These are phyloP conservation scores for Cheilosia urbana DNA, from an alignment of 2,888 invertebrate genomes.

Conservation along the genomic window DNA sequence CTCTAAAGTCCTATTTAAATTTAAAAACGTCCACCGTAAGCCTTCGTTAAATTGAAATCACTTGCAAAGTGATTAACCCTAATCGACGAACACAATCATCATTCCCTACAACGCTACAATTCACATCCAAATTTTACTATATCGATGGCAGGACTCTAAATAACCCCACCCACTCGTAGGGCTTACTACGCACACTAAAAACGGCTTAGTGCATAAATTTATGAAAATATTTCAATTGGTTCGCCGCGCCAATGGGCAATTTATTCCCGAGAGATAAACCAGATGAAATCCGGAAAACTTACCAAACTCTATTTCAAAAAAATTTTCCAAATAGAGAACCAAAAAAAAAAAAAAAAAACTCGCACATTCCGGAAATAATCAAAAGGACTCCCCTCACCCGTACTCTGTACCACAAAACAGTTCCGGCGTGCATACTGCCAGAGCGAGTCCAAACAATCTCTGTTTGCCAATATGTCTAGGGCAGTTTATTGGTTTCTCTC, in stretches of 20 bases:
- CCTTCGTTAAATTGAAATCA: no score
- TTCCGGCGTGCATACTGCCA: not conserved
- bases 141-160: not conserved
- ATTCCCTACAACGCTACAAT: no score
- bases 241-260: not conserved
- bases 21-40: no score
- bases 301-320: constrained; percentile 1
- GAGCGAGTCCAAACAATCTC: constrained; percentile 29
- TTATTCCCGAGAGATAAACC: constrained; percentile 9
- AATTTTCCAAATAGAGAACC: not conserved
- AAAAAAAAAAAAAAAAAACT: not conserved
- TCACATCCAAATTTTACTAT: not conserved
- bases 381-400: not conserved
- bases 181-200: not conserved
- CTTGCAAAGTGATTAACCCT: no score
- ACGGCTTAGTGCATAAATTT: constrained; percentile 4
- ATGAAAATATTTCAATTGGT: not conserved
- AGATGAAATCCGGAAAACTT: constrained; percentile 1
- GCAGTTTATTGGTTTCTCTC: constrained; percentile 26
- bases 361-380: constrained; percentile 47
- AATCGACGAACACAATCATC: not conserved
- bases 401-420: not conserved
- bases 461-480: constrained; percentile 23
- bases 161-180: not conserved
- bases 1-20: no score